A percentile compares a stretch with the other conserved stretches of the same genome.
phyloP scores from a whole-genome alignment of 2,888 invertebrate species.

The Macrophya alboannulata region DNA sequence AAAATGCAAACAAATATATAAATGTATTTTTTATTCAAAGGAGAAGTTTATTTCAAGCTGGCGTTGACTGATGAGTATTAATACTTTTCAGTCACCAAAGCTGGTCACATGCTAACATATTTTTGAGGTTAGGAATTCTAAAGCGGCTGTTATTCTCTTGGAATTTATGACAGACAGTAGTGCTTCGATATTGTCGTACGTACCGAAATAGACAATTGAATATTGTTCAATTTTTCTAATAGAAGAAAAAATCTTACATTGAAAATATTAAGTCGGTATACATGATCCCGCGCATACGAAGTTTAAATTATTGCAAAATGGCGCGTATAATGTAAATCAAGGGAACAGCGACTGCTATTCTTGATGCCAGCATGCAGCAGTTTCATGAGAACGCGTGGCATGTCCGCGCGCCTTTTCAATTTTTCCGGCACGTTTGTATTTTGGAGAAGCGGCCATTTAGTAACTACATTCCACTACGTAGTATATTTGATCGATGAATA shows the following conservation, averaged over 20 bases:
- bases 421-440: neutral
- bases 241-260: neutral
- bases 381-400: neutral
- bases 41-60: neutral
- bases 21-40: neutral
- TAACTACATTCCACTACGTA: neutral
- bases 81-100: too few species aligned
- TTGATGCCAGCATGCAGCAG: neutral
- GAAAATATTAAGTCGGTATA: neutral
- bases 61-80: too few species aligned
- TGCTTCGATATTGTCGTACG: neutral
- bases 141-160: neutral
- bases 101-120: too few species aligned
- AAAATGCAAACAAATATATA: neutral
- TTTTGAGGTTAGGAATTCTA: neutral
- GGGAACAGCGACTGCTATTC: neutral
- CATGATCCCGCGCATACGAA: neutral
- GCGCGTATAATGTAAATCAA: neutral
- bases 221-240: neutral
- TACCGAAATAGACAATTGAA: neutral
- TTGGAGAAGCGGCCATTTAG: neutral
- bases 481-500: neutral
- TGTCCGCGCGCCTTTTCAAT: neutral
- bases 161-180: neutral
- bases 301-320: neutral